phyloP scores from a whole-genome alignment of 2,888 invertebrate species.

The Heliconius aoede region DNA sequence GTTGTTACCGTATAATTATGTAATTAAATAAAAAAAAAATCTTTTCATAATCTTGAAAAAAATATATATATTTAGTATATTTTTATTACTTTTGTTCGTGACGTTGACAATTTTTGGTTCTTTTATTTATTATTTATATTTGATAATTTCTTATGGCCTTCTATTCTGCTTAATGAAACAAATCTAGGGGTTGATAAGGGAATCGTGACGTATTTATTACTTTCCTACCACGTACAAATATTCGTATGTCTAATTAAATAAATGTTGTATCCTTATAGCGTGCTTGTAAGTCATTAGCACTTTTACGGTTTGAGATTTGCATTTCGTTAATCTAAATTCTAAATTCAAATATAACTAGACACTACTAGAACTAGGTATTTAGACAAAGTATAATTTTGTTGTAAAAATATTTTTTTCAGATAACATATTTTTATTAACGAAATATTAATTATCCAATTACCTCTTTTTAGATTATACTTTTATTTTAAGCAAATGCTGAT shows the following conservation, averaged over 20 bases:
- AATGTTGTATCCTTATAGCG: slow-evolving; percentile 48
- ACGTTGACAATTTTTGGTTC: too few relatives aligned
- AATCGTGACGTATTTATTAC: slow-evolving; percentile 57
- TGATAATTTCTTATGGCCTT: background rate
- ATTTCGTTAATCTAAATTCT: slow-evolving; percentile 44
- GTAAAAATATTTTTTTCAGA: too few relatives aligned
- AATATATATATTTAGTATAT: too few relatives aligned
- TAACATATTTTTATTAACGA: too few relatives aligned
- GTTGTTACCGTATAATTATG: background rate
- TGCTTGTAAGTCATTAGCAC: slow-evolving; percentile 45
- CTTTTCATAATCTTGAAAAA: background rate
- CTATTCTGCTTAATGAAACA: background rate
- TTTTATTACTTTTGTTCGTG: too few relatives aligned
- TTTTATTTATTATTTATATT: background rate
- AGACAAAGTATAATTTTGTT: background rate
- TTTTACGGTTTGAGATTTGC: slow-evolving; percentile 49
- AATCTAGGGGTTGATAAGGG: slow-evolving; percentile 48
- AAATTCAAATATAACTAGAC: background rate
- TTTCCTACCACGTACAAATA: slow-evolving; percentile 41
- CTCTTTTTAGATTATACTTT: too few relatives aligned
- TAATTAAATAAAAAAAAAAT: background rate
- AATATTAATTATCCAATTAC: too few relatives aligned
- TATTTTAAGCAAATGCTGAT: too few relatives aligned
- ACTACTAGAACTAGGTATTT: background rate
- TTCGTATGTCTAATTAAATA: slow-evolving; percentile 52